phyloP scores from a whole-genome alignment of 2,113 vertebrate species.

The Crotalus helleri region DNA sequence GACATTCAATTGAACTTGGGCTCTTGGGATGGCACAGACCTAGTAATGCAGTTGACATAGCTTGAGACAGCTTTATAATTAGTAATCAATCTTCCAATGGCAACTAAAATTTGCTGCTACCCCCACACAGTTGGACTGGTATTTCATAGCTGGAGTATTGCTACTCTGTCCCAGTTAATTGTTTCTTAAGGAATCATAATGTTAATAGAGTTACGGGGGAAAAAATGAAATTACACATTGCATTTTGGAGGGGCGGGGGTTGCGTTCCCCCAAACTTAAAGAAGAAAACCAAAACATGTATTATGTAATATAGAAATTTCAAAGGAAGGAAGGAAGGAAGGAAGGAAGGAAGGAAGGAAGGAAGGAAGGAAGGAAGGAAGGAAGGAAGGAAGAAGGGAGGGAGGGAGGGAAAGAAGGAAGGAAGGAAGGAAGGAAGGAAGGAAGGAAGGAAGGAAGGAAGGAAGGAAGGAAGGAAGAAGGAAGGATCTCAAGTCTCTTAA shows the following conservation, averaged over 20 bases:
- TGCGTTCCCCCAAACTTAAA: neutral
- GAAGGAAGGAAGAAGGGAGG: rapidly evolving
- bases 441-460: neutral
- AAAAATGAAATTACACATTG: neutral
- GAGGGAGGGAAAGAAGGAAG: no score
- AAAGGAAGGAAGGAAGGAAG: neutral
- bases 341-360: neutral
- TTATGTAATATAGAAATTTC: neutral
- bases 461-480: neutral
- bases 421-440: no score
- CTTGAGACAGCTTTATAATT: neutral
- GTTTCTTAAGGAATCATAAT: neutral
- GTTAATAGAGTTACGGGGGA: neutral
- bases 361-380: rapidly evolving
- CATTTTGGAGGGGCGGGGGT: neutral
- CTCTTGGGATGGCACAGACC: neutral
- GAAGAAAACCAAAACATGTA: neutral
- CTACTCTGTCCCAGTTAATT: neutral
- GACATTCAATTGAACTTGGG: neutral
- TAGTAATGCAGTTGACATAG: neutral
- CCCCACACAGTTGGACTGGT: neutral
- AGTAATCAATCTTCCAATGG: neutral
- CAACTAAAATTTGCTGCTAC: neutral
- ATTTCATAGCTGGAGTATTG: neutral
- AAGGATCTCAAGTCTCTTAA: neutral